Base-by-base conservation (phyloP, 2,797 vertebrate species). In the Rhinatrema bivittatum region DNA sequence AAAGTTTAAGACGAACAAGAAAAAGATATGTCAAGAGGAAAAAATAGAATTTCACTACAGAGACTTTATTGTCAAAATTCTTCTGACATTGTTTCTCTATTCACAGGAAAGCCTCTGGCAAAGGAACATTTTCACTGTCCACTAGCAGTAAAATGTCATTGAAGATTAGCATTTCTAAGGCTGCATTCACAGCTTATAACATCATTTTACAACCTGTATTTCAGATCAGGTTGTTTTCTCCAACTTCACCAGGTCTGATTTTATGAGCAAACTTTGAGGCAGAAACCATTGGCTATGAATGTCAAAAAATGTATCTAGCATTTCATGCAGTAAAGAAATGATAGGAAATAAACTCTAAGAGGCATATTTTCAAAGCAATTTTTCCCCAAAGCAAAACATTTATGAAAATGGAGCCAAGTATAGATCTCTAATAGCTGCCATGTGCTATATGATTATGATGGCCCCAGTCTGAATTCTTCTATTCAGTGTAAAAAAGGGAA, bases 81-180 rank as follows among this genome's bases (percentile, higher is more conserved):
- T 58, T 16, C 17, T 57, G 26, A 38, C 10, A 18, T 10, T 25
- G 3, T 11, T 53, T 56, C 36, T 23, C 4, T 43, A 24, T 46
- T 49, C 29, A 52, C 6, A 49, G 23, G 18, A 51, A 52, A 63
- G 16, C 7, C 2, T 4, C 39, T 13, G 21, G 37, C 26, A 43
- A 39, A 53, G 32, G 28, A 49, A 53, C 46, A 39, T 10, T 32
- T 53, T 22, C 36, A 35, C 21, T 62, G 61, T 56, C 10, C 19
- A 23, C 9, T 20, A 11, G 22, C 30, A 62, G 17, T 14, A 59
- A 50, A 36, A 36, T 4, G 0, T 32, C 32, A 24, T 5, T 40
- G 32, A 36, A 45, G 16, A 42, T 50, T 59, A 42, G 18, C 1
- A 1, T 17, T 25, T 35, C 14, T 43, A 17, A 27, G 32, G 3